A percentile compares a stretch with the other conserved stretches of the same genome.
Evolutionary conservation across 2,797 vertebrate species (phyloP).

Genomic region (Arnoldichthys spilopterus): DNA sequence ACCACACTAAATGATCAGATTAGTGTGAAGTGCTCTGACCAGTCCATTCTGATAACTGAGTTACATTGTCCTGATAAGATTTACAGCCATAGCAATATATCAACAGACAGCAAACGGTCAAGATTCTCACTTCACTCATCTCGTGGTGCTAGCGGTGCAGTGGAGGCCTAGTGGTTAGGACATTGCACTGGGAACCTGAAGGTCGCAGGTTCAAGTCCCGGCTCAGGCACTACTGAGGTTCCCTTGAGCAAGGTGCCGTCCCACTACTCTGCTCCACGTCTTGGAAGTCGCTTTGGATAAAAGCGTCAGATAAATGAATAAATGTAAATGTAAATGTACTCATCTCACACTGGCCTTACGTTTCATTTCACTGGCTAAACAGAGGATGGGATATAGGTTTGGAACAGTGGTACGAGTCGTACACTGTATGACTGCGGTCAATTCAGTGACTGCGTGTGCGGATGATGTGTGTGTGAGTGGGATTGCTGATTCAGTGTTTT

Average conservation of each 20-base stretch:
- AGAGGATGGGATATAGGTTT: conserved; percentile 14
- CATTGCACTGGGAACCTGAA: too few relatives aligned
- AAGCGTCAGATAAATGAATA: too few relatives aligned
- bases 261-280: too few relatives aligned
- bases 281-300: too few relatives aligned
- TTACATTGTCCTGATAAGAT: conserved; percentile 13
- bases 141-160: too few relatives aligned
- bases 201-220: too few relatives aligned
- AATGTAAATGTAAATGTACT: too few relatives aligned
- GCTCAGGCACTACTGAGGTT: too few relatives aligned
- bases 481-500: conserved; percentile 81
- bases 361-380: conserved; percentile 15
- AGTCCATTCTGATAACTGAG: not conserved
- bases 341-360: conserved; percentile 4
- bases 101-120: conserved; percentile 15
- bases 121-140: not conserved
- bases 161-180: too few relatives aligned
- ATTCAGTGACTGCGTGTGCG: conserved; percentile 43
- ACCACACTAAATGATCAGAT: not conserved
- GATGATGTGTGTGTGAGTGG: conserved; percentile 26
- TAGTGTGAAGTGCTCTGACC: not conserved
- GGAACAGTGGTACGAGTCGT: conserved; percentile 20
- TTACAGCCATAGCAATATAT: not conserved
- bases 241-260: too few relatives aligned
- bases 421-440: conserved; percentile 33